These are phyloP conservation scores for Rotaria macrura DNA, from an alignment of 2,888 invertebrate species.

Conservation along the genomic window DNA sequence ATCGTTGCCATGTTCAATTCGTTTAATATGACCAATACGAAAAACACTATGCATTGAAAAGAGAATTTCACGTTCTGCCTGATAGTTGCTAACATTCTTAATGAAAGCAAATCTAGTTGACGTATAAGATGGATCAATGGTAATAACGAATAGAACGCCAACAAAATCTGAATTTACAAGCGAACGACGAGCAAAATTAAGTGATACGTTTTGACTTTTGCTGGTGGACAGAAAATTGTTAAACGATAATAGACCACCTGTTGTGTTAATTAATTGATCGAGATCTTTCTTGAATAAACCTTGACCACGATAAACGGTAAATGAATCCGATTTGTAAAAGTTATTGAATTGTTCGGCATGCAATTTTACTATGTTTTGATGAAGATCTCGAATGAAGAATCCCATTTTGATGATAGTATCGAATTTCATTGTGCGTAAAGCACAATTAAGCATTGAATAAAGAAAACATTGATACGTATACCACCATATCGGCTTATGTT, in stretches of 20 bases:
- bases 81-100: neutral
- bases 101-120: neutral
- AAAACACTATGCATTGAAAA: neutral
- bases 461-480: neutral
- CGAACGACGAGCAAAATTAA: neutral
- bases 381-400: neutral
- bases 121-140: neutral
- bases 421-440: neutral
- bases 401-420: neutral
- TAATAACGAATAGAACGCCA: neutral
- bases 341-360: neutral
- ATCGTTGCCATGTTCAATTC: neutral
- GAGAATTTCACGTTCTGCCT: neutral
- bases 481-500: neutral
- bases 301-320: neutral
- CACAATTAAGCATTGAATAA: neutral
- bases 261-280: neutral
- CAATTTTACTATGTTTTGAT: neutral
- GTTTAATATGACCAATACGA: neutral
- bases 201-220: neutral
- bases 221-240: neutral
- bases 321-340: neutral
- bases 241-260: neutral
- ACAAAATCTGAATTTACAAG: neutral
- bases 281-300: neutral